phyloP scores from a whole-genome alignment of 92 coral and sea anemone genomes.

The Desmophyllum pertusum region DNA sequence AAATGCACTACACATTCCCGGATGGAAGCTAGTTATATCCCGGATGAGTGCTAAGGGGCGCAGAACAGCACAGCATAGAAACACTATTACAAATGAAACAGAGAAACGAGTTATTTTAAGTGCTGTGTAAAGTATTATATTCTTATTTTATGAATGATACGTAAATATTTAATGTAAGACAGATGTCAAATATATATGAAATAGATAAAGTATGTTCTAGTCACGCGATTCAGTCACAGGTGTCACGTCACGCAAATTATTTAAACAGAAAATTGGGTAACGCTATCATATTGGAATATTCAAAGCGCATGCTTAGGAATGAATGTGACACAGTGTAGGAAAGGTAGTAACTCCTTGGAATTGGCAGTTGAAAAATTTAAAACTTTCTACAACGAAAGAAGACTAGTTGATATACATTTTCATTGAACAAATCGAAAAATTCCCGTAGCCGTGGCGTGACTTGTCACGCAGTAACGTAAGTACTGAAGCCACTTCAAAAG shows the following conservation, averaged over 20 bases:
- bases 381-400: too few species aligned
- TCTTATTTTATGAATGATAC: neutral
- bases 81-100: neutral
- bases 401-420: too few species aligned
- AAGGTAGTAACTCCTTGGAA: neutral
- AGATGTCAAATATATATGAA: neutral
- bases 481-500: too few species aligned
- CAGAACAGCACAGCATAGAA: neutral
- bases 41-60: conserved; percentile 12
- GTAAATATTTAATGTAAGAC: neutral
- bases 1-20: conserved; percentile 74
- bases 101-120: conserved; percentile 1
- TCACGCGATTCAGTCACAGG: conserved; percentile 6
- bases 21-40: conserved; percentile 30
- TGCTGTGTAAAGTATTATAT: neutral
- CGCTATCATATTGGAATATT: neutral
- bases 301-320: neutral
- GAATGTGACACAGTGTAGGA: neutral
- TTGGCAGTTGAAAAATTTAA: neutral
- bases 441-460: too few species aligned
- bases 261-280: neutral
- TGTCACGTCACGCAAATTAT: neutral
- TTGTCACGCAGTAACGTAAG: too few species aligned
- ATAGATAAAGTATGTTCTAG: neutral
- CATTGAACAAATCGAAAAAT: too few species aligned